Base-by-base conservation (phyloP, 1,140 invertebrate genomes). In the Idris sp. region DNA sequence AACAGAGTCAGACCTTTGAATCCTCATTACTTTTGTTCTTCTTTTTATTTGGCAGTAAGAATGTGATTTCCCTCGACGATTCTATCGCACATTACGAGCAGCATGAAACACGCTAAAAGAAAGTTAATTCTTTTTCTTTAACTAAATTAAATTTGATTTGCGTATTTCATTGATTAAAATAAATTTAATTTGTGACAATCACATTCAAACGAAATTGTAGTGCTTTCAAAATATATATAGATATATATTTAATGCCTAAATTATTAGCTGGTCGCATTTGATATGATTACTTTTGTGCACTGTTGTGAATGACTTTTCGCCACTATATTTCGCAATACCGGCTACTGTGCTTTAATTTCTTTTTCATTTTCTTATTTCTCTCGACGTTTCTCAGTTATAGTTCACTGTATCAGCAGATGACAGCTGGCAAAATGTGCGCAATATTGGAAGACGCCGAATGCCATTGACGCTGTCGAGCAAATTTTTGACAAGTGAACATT, bases 371-470 rank as follows among this genome's bases (percentile, higher is more conserved):
- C 38, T 62, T 41, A 40, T 43, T 67, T 62, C 73, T 41, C 33
- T 48, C 31, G 41, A 10, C 56, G 44, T n/a, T 13, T 54, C 40
- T 44, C 46, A 38, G 25, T 14, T 67, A 77, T 26, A 78, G 64
- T 79, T 76, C 54, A 41, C 41, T 31, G 56, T 74, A 65, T 77
- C 62, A 74, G 69, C 61, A 77, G 51, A 75, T 77, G 74, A 61
- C 74, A 77, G 74, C 61, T 77, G 72, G 40, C 77, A 67, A 74
- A 76, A 74, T 44, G 64, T 44, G 48, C 53, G 53, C 62, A 61
- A 78, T 81, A 81, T 81, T 79, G 76, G 67, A 77, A 79, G 73
- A 74, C 71, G 41, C 74, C 77, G 67, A 79, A 79, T 81, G 79
- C 68, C 59, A 51, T 62, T 79, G 77, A 81, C 77, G 56, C 22